Evolutionary conservation across 1,140 invertebrate species (phyloP), one percentile per base, ranked within the genome.

Genomic region (Solenopsis invicta): DNA sequence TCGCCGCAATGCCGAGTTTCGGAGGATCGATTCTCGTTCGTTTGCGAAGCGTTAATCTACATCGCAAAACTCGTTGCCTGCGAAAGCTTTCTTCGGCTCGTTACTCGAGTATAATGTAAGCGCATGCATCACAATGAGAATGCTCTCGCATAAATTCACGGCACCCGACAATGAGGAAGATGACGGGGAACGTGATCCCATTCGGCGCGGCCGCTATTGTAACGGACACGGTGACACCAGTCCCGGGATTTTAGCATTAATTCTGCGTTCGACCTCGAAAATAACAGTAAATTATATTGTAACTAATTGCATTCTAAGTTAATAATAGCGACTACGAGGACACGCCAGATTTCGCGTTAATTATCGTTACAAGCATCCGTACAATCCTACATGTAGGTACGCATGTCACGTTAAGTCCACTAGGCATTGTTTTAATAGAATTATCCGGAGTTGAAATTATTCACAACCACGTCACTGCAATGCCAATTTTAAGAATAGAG

Each of bases 1-100:
- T 52, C 82, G 61, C 74, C 74, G 85, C 87, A 88, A 81, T 86
- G 85, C 64, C 75, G 87, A 87, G 66, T 86, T 87, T 87, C 67
- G 81, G 24, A 34, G 50, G 54, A 87, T 87, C 86, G 86, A 87
- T 87, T 8, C 50, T 74, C 21, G 37, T 85, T 48, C 74, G 21
- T 78, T 76, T 50, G 45, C 16, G n/a, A 72, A 45, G 21, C 56
- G 59, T 72, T 67, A 24, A 66, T 76, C 71, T 50, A 45, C 24
- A 52, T 24, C 54, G 37, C 24, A 50, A 50, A 66, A 66, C 59
- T 34, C 74, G 45, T 56, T 56, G 69, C 24, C 41, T 4, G 74
- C 24, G 74, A 78, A 54, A 86, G 59, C n/a, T 61, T 71, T 59
- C 29, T 75, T 50, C 66, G 81, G 52, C 81, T 88, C 87, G 80